Evolutionary conservation across 1,140 invertebrate genomes (phyloP), one percentile per base, ranked within the genome.

Genomic region (Bemisia tabaci): DNA sequence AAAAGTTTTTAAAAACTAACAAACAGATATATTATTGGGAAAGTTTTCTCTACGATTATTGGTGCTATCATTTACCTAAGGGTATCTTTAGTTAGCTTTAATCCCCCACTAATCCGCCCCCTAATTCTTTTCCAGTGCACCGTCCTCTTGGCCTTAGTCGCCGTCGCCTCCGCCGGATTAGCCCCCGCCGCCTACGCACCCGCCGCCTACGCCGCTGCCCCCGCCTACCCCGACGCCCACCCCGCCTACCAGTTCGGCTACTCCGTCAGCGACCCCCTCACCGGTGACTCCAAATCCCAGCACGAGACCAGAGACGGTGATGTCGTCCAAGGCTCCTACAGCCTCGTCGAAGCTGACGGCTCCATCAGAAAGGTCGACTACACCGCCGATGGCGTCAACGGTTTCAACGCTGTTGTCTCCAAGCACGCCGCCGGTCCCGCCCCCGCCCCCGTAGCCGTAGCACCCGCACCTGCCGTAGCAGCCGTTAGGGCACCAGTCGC

Each of bases 311-410:
- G 84, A 62, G 79, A 82, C 63, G 81, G 81, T 74, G 81, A 76
- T 69, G 79, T 78, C 70, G 82, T 85, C 2, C 80, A 81, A 33
- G 88, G 88, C 70, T 85, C 88, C 72, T 90, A 90, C 76, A 87
- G 84, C 2, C 76, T 90, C 71, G 86, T 87, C 68, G 87, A 89
- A 74, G 86, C 88, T 59, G 88, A 90, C 77, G 88, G 88, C 64
- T 86, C 87, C 63, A 83, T 87, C 63, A 81, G 87, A 67, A 88
- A 84, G 1, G 88, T 89, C 25, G 83, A 87, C 76, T 91, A 90
- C 75, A 82, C n/a, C n/a, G n/a, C n/a, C n/a, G n/a, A 85, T 60
- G 86, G 86, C 21, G 87, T 88, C 71, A 87, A 84, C 65, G 87
- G 87, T 74, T 89, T 90, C 77, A 86, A 89, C 77, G 87, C 87